Percentiles rank a stretch among this genome's conserved stretches.
Evolutionary conservation across 1,140 invertebrate genomes (phyloP).

Genomic region (Zaprionus lachaisei): DNA sequence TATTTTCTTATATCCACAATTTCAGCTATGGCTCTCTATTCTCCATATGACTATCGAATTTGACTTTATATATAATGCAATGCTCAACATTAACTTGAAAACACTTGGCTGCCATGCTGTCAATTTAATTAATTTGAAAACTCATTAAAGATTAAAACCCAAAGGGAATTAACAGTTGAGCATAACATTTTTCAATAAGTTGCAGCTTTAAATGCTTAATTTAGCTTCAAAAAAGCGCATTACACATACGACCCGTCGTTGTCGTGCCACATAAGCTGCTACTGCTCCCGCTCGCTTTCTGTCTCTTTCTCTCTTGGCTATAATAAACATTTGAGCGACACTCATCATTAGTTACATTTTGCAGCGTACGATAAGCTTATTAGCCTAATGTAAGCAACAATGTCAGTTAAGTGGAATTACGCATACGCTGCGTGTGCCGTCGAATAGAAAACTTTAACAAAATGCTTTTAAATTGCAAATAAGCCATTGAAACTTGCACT

Average conservation of each 20-base stretch:
- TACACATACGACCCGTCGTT: slow-evolving; percentile 44
- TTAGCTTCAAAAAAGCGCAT: slow-evolving; percentile 14
- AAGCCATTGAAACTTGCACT: slow-evolving; percentile 51
- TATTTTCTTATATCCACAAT: too few species aligned
- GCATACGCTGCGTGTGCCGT: slow-evolving; percentile 47
- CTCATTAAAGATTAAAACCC: neutral
- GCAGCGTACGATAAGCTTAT: slow-evolving; percentile 60
- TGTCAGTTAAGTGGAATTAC: slow-evolving; percentile 58
- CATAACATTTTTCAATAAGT: neutral
- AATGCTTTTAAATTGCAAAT: slow-evolving; percentile 66
- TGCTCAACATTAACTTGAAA: neutral
- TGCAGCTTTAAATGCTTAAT: slow-evolving; percentile 17
- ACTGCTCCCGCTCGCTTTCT: neutral
- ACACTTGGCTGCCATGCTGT: neutral
- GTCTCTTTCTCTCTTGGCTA: neutral
- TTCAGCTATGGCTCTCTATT: too few species aligned
- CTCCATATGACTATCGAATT: neutral
- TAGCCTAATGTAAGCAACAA: slow-evolving; percentile 64
- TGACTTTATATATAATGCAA: neutral
- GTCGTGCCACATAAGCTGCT: slow-evolving; percentile 46
- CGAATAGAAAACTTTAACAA: slow-evolving; percentile 26
- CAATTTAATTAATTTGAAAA: neutral
- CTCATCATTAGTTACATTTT: slow-evolving; percentile 63
- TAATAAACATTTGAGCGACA: slow-evolving; percentile 37
- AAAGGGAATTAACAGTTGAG: neutral